A percentile compares a stretch with the other conserved stretches of the same genome.
Conservation (phyloP, 2,888 invertebrate species). For the Platynereis dumerilii region DNA sequence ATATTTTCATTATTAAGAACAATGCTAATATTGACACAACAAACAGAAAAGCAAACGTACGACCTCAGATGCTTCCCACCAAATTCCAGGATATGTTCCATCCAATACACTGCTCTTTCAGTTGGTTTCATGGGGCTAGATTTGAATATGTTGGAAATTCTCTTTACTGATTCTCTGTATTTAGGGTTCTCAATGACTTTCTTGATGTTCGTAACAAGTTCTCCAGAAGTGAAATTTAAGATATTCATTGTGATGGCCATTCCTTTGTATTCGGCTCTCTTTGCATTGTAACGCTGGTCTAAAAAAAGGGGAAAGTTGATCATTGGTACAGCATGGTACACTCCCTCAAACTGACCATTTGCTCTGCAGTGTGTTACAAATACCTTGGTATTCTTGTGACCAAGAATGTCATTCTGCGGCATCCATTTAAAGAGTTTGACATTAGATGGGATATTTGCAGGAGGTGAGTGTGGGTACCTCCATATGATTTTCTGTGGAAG, state of each 20-base stretch:
- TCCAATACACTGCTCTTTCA: conserved; percentile 43
- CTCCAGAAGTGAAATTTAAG: conserved; percentile 25
- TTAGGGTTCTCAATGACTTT: conserved; percentile 31
- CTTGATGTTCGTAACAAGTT: conserved; percentile 30
- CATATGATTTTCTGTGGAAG: conserved; percentile 11
- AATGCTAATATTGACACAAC: too few relatives aligned
- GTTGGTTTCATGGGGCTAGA: conserved; percentile 31
- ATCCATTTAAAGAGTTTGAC: conserved; percentile 25
- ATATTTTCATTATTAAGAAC: too few relatives aligned
- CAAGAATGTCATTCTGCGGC: conserved; percentile 41
- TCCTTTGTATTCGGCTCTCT: conserved; percentile 32
- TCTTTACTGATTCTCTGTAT: conserved; percentile 32
- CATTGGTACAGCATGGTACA: conserved; percentile 47
- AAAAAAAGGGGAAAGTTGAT: conserved; percentile 40
- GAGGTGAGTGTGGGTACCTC: background rate
- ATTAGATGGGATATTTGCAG: conserved; percentile 13
- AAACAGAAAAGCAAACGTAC: too few relatives aligned
- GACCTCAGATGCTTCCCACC: conserved; percentile 44
- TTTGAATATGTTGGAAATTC: conserved; percentile 36
- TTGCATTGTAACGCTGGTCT: conserved; percentile 41
- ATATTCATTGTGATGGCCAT: conserved; percentile 22
- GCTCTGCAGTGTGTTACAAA: conserved; percentile 47
- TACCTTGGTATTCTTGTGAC: conserved; percentile 39
- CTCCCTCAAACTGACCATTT: conserved; percentile 43
- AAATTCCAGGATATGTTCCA: conserved; percentile 45